Evolutionary conservation across 2,113 vertebrate species (phyloP), one percentile per base, ranked within the genome.

Genomic region (Thalassoma bifasciatum): DNA sequence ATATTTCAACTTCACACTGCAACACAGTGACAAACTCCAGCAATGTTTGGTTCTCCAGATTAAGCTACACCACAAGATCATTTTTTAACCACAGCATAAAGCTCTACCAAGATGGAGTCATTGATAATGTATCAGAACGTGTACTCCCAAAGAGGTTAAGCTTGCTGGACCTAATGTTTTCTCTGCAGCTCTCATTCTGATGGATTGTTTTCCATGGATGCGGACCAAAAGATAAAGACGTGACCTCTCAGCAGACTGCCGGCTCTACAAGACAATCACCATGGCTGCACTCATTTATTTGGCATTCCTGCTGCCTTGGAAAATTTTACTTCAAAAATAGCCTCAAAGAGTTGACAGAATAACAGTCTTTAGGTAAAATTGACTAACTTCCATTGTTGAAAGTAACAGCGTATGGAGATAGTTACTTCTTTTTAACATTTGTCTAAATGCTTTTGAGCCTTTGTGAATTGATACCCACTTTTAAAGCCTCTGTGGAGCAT

Each of bases 181-280:
- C 72, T 72, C 47, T 86, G 69, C 63, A 44, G 76, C 65, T 53
- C 85, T 88, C 52, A 76, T 42, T 42, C 84, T 66, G 47, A 37
- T 79, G 78, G 81, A 82, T 80, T 93, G 91, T 89, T 94, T 90
- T 92, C 54, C 59, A 17, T 93, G 92, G 91, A 90, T n/a, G 34
- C 34, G 11, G 67, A 84, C 93, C 93, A 94, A 93, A 87, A 93
- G 92, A 93, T 93, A 89, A 92, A 85, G 66, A 77, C 37, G 5
- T 76, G 83, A 86, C 79, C 71, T 79, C 77, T 79, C 70, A 13
- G 36, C 63, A 71, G 84, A 75, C 75, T 52, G 64, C 64, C 66
- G 72, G 66, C 36, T 70, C 53, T 60, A 42, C 1, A 14, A 83
- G 66, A 65, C 68, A 4, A 23, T 80, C 68, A 75, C 63, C 78